phyloP scores from a whole-genome alignment of 2,888 invertebrate genomes.

The Peribatodes rhomboidaria region DNA sequence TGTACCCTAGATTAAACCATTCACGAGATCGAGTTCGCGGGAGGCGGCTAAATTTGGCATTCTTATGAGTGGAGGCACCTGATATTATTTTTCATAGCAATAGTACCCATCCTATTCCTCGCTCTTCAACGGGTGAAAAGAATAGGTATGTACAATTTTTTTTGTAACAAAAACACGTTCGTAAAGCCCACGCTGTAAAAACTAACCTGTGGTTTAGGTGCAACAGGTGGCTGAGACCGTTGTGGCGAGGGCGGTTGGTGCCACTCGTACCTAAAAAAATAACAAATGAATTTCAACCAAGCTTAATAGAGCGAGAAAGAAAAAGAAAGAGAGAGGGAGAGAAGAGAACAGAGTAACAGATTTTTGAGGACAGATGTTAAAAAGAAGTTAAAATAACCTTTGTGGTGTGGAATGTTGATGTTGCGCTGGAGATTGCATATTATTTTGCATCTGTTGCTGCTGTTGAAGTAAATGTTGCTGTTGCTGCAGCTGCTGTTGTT shows the following conservation, averaged over 20 bases:
- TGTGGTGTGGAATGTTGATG: slow-evolving; percentile 56
- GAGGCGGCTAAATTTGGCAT: no score
- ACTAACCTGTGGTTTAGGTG: slow-evolving; percentile 84
- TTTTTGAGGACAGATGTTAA: no score
- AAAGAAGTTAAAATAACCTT: no score
- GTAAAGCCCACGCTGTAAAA: not conserved
- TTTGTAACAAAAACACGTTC: not conserved
- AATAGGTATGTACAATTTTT: no score
- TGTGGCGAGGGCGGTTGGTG: slow-evolving; percentile 83
- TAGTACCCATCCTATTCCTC: no score
- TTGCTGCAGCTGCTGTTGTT: slow-evolving; percentile 53
- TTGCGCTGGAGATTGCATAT: slow-evolving; percentile 41
- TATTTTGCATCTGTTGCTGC: slow-evolving; percentile 44
- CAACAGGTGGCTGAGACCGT: slow-evolving; percentile 84
- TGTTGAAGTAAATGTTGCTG: slow-evolving; percentile 39
- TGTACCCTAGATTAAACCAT: no score
- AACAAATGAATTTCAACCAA: not conserved
- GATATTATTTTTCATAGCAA: no score
- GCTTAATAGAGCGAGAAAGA: no score
- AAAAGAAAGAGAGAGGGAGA: not conserved
- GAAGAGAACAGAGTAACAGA: no score
- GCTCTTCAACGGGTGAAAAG: no score
- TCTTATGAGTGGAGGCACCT: no score
- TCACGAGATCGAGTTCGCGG: no score
- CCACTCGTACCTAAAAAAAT: slow-evolving; percentile 74